A percentile compares a stretch with the other conserved stretches of the same genome.
Evolutionary conservation across 1,140 invertebrate genomes (phyloP).

Genomic region (Drosophila athabasca): DNA sequence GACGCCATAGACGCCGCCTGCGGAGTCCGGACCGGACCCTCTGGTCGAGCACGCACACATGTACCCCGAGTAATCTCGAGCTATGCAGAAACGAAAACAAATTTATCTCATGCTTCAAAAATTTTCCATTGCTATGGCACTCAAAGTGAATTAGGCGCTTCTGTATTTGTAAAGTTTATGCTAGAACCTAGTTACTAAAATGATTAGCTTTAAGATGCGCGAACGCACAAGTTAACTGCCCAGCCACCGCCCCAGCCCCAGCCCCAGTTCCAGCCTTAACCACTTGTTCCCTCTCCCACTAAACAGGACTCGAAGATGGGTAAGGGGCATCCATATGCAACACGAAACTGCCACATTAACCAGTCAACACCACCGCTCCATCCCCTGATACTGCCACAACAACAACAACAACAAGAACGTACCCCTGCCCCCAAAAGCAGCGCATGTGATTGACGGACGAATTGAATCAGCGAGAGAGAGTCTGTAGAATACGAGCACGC

Average conservation of each 20-base stretch:
- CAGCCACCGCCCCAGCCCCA: constrained; percentile 20
- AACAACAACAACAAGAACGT: constrained; percentile 23
- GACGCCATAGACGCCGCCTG: constrained; percentile 33
- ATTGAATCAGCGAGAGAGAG: constrained; percentile 31
- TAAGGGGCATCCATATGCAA: constrained; percentile 16
- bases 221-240: constrained; percentile 53
- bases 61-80: constrained; percentile 59
- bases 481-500: constrained; percentile 37
- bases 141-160: constrained; percentile 79
- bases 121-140: constrained; percentile 68
- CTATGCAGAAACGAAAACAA: constrained; percentile 50
- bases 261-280: constrained; percentile 17
- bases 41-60: too few species aligned
- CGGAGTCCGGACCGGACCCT: neutral
- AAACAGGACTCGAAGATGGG: constrained; percentile 36
- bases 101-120: constrained; percentile 80
- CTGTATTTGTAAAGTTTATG: constrained; percentile 69
- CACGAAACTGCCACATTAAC: constrained; percentile 72
- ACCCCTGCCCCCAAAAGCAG: constrained; percentile 22
- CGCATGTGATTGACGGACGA: constrained; percentile 36
- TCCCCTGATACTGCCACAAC: constrained; percentile 61
- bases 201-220: constrained; percentile 72
- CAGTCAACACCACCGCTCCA: constrained; percentile 28
- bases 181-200: constrained; percentile 73
- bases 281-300: constrained; percentile 29